phyloP scores from a whole-genome alignment of 2,113 vertebrate species.

The Gnathonemus echidnorhynchus region DNA sequence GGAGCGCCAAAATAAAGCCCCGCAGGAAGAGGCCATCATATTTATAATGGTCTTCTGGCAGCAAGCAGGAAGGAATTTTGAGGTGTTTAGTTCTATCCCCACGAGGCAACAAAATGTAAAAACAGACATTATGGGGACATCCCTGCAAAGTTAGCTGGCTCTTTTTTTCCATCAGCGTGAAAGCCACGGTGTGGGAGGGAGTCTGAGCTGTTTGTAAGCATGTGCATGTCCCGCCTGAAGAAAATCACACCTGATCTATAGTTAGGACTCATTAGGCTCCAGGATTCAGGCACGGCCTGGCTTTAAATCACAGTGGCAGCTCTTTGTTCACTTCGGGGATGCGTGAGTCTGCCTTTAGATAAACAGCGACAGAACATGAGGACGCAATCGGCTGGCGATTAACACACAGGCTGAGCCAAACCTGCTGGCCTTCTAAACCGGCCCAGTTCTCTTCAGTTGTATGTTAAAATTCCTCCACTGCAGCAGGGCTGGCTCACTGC shows the following conservation, averaged over 20 bases:
- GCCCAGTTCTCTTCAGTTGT: neutral
- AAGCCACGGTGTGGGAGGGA: neutral
- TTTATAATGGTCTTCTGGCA: neutral
- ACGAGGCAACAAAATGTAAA: neutral
- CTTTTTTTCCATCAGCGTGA: neutral
- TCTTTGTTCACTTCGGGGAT: neutral
- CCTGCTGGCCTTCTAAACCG: neutral
- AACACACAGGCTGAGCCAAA: neutral
- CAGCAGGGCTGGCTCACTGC: neutral
- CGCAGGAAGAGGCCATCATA: neutral
- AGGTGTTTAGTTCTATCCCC: neutral
- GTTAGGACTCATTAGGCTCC: slow-evolving; percentile 1
- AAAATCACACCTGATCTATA: slow-evolving; percentile 4
- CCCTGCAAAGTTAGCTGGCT: neutral
- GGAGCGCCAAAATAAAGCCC: neutral
- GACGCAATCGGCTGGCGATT: neutral
- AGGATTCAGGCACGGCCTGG: neutral
- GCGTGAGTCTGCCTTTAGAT: neutral
- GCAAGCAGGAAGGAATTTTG: neutral
- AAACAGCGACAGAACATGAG: neutral
- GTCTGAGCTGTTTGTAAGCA: neutral
- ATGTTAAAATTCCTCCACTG: neutral
- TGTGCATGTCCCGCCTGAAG: neutral
- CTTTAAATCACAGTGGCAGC: neutral
- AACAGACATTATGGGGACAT: slow-evolving; percentile 5